phyloP scores from a whole-genome alignment of 1,140 invertebrate species.

The Musca domestica region DNA sequence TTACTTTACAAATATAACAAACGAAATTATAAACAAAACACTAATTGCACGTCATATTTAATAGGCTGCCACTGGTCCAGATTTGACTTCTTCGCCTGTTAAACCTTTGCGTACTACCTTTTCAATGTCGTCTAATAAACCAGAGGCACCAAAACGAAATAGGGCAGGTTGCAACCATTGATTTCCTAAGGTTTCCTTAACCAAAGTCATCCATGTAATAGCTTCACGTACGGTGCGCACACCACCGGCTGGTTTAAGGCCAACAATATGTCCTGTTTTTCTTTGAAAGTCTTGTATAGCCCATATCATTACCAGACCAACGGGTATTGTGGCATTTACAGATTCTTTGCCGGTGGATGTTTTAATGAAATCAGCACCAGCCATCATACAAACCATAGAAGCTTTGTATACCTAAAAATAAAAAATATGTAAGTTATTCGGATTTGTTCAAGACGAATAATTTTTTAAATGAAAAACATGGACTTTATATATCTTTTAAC shows the following conservation, averaged over 20 bases:
- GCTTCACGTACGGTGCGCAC: conserved; percentile 86
- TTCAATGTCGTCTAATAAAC: conserved; percentile 75
- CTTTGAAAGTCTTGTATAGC: conserved; percentile 84
- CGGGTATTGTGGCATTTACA: conserved; percentile 89
- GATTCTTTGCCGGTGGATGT: conserved; percentile 98
- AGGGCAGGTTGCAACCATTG: conserved; percentile 81
- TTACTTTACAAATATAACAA: not conserved
- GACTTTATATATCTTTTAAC: no score
- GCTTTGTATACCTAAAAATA: conserved; percentile 67
- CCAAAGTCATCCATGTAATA: conserved; percentile 80
- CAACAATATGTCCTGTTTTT: conserved; percentile 76
- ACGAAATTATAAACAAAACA: not conserved
- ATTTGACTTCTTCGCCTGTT: not conserved
- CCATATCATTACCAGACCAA: conserved; percentile 90
- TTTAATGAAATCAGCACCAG: conserved; percentile 97
- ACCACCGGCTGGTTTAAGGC: conserved; percentile 96
- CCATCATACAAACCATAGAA: conserved; percentile 90
- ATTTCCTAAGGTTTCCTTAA: conserved; percentile 82
- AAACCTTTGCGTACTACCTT: conserved; percentile 33
- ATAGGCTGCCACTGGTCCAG: conserved; percentile 1
- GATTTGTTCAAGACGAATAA: no score
- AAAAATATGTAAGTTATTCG: not conserved
- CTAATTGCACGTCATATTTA: not conserved
- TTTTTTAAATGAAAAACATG: no score
- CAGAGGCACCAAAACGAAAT: conserved; percentile 94